A percentile compares a stretch with the other conserved stretches of the same genome.
Evolutionary conservation across 1,140 invertebrate species (phyloP).

Genomic region (Drosophila funebris): DNA sequence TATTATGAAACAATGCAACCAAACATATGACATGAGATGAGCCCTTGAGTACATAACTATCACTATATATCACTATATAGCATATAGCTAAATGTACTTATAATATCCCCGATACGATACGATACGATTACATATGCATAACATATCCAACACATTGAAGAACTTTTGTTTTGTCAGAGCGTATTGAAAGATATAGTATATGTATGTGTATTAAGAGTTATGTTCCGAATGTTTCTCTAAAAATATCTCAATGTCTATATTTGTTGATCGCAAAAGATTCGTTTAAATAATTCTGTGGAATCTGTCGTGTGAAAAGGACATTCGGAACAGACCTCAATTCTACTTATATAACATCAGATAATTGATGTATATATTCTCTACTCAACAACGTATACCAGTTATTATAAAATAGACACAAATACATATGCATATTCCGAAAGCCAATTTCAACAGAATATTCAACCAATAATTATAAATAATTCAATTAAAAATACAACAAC

Average conservation of each 20-base stretch:
- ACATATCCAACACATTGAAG: slow-evolving; percentile 31
- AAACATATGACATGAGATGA: slow-evolving; percentile 20
- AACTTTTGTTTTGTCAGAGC: background rate
- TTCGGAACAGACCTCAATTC: too few relatives aligned
- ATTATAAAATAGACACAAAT: background rate
- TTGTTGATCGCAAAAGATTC: background rate
- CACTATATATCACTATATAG: slow-evolving; percentile 27
- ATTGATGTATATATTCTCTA: slow-evolving; percentile 18
- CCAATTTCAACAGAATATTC: background rate
- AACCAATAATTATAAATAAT: too few relatives aligned
- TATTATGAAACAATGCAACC: slow-evolving; percentile 16
- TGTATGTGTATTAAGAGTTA: too few relatives aligned
- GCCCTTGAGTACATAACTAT: slow-evolving; percentile 3
- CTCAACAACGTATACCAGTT: background rate
- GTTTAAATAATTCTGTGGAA: background rate
- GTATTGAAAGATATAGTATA: too few relatives aligned
- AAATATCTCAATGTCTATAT: too few relatives aligned
- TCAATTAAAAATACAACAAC: background rate
- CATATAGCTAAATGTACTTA: slow-evolving; percentile 34
- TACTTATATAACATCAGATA: too few relatives aligned
- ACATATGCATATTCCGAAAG: background rate
- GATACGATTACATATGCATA: slow-evolving; percentile 8
- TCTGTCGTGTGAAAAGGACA: too few relatives aligned
- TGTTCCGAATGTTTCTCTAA: too few relatives aligned
- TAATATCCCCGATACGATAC: background rate